phyloP scores from a whole-genome alignment of 2,113 vertebrate species.

The Lamprotornis superbus region DNA sequence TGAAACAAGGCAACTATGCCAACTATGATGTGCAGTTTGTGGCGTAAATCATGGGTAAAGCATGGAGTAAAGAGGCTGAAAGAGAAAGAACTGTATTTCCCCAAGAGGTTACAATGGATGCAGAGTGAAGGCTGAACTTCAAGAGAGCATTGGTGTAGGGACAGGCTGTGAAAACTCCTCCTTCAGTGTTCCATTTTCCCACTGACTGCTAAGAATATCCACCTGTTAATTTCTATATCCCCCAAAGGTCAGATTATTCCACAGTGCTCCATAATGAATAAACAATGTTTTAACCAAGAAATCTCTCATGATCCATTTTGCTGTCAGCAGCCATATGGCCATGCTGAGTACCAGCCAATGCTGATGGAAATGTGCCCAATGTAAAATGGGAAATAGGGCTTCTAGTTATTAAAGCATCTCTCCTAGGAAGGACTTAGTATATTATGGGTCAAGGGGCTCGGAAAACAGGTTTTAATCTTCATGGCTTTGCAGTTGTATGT shows the following conservation, averaged over 20 bases:
- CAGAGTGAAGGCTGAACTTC: neutral
- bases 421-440: neutral
- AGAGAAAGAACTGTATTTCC: neutral
- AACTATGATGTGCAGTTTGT: neutral
- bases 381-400: neutral
- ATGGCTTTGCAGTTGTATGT: neutral
- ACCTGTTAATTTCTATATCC: neutral
- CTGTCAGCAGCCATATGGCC: neutral
- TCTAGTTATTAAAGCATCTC: neutral
- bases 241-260: neutral
- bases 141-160: neutral
- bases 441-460: neutral
- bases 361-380: neutral
- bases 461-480: neutral
- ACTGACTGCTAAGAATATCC: neutral
- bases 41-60: neutral
- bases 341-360: neutral
- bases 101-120: accelerated
- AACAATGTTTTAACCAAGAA: neutral
- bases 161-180: neutral
- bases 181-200: neutral
- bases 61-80: neutral
- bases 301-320: neutral
- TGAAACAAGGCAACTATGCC: neutral
- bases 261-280: neutral